Evolutionary conservation across 2,888 invertebrate species (phyloP), one percentile per base, ranked within the genome.

Genomic region (Tinea semifulvella): DNA sequence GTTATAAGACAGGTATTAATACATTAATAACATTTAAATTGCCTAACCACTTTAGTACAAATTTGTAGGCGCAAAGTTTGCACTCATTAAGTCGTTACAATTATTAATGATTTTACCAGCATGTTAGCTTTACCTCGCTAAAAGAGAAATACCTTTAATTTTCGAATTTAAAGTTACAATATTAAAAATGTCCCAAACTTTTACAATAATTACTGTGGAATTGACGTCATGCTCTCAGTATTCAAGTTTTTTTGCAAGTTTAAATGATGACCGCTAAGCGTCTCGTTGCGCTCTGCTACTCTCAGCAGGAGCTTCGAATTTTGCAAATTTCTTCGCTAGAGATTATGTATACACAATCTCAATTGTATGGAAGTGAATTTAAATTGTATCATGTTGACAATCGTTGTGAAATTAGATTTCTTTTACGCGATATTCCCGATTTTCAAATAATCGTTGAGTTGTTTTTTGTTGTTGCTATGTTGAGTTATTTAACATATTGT

Each of bases 141-240:
- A n/a, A n/a, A n/a, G n/a, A n/a, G n/a, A n/a, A n/a, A n/a, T n/a
- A n/a, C n/a, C n/a, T n/a, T n/a, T n/a, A n/a, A n/a, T n/a, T n/a
- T n/a, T n/a, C n/a, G n/a, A n/a, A n/a, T n/a, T n/a, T n/a, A n/a
- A n/a, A n/a, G n/a, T n/a, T n/a, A n/a, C n/a, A n/a, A n/a, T n/a
- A n/a, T n/a, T n/a, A 53, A 53, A 52, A 53, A 47, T 46, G 57
- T 59, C 62, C 63, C 61, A 63, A 61, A 57, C 59, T 57, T 60
- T 63, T 63, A 59, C 58, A 54, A 56, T 58, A 60, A 61, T 61
- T 58, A 62, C 54, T 51, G 51, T 45, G 45, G 45, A 43, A 50
- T 50, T 63, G 64, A 66, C 63, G 60, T 62, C 64, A 67, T 56
- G 52, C 52, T 52, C 50, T 55, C 56, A 54, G 55, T 55, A 54